Conservation (phyloP, 2,888 invertebrate genomes). For the Oligia fasciuncula region DNA sequence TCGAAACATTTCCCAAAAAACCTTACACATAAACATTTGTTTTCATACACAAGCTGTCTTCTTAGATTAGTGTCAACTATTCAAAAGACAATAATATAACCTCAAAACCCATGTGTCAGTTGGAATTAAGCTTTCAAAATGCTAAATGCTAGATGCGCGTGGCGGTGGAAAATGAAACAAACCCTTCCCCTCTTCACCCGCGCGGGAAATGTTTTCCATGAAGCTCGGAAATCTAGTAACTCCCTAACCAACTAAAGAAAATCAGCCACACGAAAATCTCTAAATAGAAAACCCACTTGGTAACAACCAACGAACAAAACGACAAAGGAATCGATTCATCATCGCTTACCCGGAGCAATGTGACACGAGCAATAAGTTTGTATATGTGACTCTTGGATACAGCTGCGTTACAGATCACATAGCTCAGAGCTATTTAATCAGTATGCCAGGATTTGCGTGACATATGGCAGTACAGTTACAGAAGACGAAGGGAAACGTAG, state of each 20-base stretch:
- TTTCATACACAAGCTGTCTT: no score
- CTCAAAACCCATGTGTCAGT: no score
- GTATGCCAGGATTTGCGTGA: slow-evolving; percentile 14
- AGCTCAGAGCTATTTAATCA: slow-evolving; percentile 34
- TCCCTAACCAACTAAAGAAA: background rate
- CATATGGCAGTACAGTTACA: background rate
- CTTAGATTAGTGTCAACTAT: no score
- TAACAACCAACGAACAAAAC: slow-evolving; percentile 16
- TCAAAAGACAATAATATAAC: no score
- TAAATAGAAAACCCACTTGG: slow-evolving; percentile 20
- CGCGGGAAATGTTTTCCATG: no score
- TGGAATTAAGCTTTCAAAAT: no score
- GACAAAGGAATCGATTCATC: slow-evolving; percentile 41
- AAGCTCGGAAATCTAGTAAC: no score
- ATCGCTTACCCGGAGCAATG: slow-evolving; percentile 32
- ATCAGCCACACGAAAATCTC: slow-evolving; percentile 13
- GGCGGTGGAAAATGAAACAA: no score
- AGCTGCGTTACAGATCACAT: slow-evolving; percentile 44
- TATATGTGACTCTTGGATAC: slow-evolving; percentile 45
- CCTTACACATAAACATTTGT: no score
- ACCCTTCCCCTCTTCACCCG: no score
- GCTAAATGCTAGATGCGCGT: no score
- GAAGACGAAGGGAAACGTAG: background rate
- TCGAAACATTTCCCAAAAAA: no score
- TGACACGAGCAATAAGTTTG: slow-evolving; percentile 26